Base-by-base conservation (phyloP, 2,113 vertebrate species). In the Perca flavescens region DNA sequence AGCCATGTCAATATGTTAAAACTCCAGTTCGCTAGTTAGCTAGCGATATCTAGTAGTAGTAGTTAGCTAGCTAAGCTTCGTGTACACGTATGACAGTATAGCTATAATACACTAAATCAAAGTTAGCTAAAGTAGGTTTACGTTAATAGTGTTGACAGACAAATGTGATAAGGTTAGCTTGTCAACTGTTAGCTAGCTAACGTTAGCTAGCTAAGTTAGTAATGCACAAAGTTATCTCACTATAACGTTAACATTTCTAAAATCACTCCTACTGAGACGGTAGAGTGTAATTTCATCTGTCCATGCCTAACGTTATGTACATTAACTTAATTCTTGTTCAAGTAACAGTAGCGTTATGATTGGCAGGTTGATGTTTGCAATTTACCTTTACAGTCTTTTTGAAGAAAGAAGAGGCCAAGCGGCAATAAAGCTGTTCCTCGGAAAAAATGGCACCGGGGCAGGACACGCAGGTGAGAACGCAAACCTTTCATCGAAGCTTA, bases 371-470 rank as follows among this genome's bases (percentile, higher is more conserved):
- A 43, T 82, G 21, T 74, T 58, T 47, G 2, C 3, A 11, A 0
- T 78, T 31, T 54, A 47, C 12, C 1, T 49, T 49, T 17, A 34
- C 28, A 68, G 64, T 68, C 5, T 40, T 9, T 58, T 19, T 63
- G 34, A 84, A 54, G 47, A 83, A 46, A 5, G 17, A 17, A 36
- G 5, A 53, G 5, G 5, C 3, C 28, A 49, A 58, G 34, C 3
- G 9, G 19, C 31, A 21, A 28, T 53, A 19, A 75, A 72, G 61
- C 63, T 19, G 13, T 60, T 36, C 9, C 13, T 10, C 15, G 3
- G 15, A 36, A 56, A 65, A 72, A 56, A 95, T 95, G 94, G 81
- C 88, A 64, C 63, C 66, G 8, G 25, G 21, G 36, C 83, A 88
- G 40, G 66, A 60, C 53, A 47, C 5, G 28, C 87, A 91, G 94